Base-by-base conservation (phyloP, 2,888 invertebrate genomes). In the Dasysyrphus albostriatus region DNA sequence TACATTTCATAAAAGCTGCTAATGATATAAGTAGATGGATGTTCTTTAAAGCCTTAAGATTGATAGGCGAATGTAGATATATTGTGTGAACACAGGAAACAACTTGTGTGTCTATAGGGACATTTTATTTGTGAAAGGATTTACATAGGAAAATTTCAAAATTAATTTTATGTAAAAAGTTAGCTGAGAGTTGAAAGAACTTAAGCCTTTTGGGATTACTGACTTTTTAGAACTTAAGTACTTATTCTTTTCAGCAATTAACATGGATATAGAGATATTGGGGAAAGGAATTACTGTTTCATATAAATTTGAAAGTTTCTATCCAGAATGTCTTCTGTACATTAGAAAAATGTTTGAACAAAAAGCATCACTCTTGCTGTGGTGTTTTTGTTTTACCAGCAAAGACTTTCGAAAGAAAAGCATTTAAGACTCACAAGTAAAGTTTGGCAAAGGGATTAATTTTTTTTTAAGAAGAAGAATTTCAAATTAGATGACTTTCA, bases 151-250 rank as follows among this genome's bases (percentile, higher is more conserved):
- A 58, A 39, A 14, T 39, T 39, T 39, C 4, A 0, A 24, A 24
- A 59, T 39, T 59, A 59, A 39, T 59, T 59, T 39, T 39, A 59
- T 59, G 59, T 59, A 12, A 39, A 59, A 59, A 59, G 59, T 59
- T 59, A 37, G 37, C 39, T 59, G 24, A 59, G 59, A 59, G 59
- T 39, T 59, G 39, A 59, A 19, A 59, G 59, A 12, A 39, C 39
- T 2, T 58, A 39, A 59, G 39, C 24, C 59, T 24, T 24, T 37
- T 59, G 59, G 59, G 59, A 59, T 59, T 39, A 59, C 59, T 14
- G 59, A 39, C 59, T 59, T 59, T 59, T 34, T 37, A 37, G 37
- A 37, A 59, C 58, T 59, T 39, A 39, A 39, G 16, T 19, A 7
- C 39, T 37, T 19, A 39, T 3, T 39, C 19, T 37, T 59, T 39